phyloP scores from a whole-genome alignment of 2,888 invertebrate species.

The Phengaris arion region DNA sequence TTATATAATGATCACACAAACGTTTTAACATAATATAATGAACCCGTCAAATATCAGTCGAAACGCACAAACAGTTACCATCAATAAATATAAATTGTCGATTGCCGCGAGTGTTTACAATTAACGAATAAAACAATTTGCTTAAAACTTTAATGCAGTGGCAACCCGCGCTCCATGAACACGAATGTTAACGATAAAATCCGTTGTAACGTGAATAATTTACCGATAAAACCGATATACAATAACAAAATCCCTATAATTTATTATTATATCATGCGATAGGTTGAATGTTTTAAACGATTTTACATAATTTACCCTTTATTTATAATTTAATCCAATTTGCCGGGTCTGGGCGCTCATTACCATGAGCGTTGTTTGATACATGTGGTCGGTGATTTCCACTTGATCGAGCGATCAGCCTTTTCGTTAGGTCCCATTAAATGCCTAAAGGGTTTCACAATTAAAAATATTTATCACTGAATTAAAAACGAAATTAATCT shows the following conservation, averaged over 20 bases:
- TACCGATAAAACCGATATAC: conserved; percentile 36
- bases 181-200: conserved; percentile 35
- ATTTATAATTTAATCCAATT: conserved; percentile 27
- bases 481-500: too few species aligned
- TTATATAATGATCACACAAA: too few species aligned
- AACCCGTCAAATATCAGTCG: conserved; percentile 14
- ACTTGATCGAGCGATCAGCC: neutral
- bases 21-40: neutral
- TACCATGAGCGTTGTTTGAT: conserved; percentile 7
- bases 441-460: neutral
- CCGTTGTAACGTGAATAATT: conserved; percentile 34
- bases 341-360: conserved; percentile 20
- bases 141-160: conserved; percentile 23
- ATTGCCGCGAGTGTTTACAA: neutral
- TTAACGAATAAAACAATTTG: conserved; percentile 24
- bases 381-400: conserved; percentile 21
- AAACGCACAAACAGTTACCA: neutral
- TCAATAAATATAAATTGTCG: conserved; percentile 21
- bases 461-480: neutral
- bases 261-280: conserved; percentile 36
- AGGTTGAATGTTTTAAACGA: conserved; percentile 34
- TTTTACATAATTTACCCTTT: conserved; percentile 29
- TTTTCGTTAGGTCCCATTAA: neutral
- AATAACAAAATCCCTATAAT: conserved; percentile 37
- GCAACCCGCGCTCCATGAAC: conserved; percentile 23